Conservation (phyloP, 2,888 invertebrate genomes). For the Linyphia triangularis region DNA sequence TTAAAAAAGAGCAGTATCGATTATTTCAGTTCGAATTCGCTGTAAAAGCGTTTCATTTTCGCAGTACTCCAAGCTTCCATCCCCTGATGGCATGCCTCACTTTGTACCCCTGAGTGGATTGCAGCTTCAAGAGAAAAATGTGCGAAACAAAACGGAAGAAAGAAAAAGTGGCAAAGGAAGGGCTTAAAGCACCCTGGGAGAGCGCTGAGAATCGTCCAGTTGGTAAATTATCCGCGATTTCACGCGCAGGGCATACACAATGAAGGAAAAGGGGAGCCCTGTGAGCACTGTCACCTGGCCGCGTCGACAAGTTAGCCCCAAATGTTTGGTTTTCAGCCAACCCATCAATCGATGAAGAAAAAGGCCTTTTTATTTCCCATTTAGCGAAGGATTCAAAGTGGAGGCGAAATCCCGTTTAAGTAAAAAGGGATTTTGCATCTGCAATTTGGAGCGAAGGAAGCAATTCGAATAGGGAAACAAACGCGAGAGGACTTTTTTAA, state of each 20-base stretch:
- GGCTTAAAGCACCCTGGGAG: slow-evolving; percentile 53
- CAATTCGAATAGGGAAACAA: too few species aligned
- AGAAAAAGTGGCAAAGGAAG: background rate
- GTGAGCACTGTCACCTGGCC: slow-evolving; percentile 54
- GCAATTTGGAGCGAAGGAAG: slow-evolving; percentile 6
- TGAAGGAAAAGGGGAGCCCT: slow-evolving; percentile 45
- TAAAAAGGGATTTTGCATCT: slow-evolving; percentile 30
- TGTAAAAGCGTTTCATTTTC: too few species aligned
- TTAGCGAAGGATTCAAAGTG: slow-evolving; percentile 2
- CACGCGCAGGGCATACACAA: slow-evolving; percentile 68
- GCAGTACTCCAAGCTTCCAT: too few species aligned
- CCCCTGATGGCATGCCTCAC: too few species aligned
- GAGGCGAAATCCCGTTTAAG: slow-evolving; percentile 42
- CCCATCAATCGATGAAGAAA: slow-evolving; percentile 52
- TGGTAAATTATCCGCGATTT: slow-evolving; percentile 74
- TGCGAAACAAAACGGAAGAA: slow-evolving; percentile 15
- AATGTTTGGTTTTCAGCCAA: slow-evolving; percentile 68
- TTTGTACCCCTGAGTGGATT: slow-evolving; percentile 42
- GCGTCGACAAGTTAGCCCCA: slow-evolving; percentile 72
- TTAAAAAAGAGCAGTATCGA: too few species aligned
- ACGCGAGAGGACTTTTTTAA: too few species aligned
- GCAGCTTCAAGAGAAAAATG: slow-evolving; percentile 57
- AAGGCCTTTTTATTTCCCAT: slow-evolving; percentile 27
- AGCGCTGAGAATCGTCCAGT: slow-evolving; percentile 74
- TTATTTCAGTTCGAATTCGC: too few species aligned